Evolutionary conservation across 2,113 vertebrate species (phyloP).

Genomic region (Bagarius yarrelli): DNA sequence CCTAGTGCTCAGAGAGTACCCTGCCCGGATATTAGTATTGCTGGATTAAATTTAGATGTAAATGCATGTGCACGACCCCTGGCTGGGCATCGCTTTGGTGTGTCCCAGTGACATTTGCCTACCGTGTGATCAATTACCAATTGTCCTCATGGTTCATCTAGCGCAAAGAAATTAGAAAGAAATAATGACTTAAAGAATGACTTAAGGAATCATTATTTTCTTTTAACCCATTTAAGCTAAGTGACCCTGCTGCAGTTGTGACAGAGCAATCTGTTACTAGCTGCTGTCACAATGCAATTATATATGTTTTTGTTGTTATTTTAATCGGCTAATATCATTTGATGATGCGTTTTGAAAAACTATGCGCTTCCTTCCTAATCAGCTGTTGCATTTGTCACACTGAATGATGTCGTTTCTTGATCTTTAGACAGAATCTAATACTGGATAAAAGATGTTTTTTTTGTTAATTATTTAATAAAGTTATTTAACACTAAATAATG

Average conservation of each 20-base stretch:
- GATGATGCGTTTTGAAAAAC: not conserved
- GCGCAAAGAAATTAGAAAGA: constrained; percentile 38
- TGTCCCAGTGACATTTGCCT: constrained; percentile 13
- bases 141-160: constrained; percentile 37
- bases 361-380: not conserved
- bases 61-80: constrained; percentile 36
- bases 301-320: not conserved
- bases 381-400: not conserved
- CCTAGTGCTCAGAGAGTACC: constrained; percentile 44
- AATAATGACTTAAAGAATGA: constrained; percentile 49
- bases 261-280: constrained; percentile 35
- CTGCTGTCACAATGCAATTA: constrained; percentile 36
- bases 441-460: not conserved
- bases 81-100: constrained; percentile 24
- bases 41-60: constrained; percentile 54
- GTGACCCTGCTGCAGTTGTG: constrained; percentile 35
- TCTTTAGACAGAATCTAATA: not conserved
- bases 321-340: not conserved
- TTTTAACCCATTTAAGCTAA: constrained; percentile 38
- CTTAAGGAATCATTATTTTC: constrained; percentile 34
- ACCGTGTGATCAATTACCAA: constrained; percentile 48
- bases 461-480: not conserved
- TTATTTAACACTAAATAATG: constrained; percentile 12
- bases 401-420: not conserved
- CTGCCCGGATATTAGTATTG: constrained; percentile 47